Evolutionary conservation across 2,888 invertebrate species (phyloP).

Genomic region (Agrotis puta): DNA sequence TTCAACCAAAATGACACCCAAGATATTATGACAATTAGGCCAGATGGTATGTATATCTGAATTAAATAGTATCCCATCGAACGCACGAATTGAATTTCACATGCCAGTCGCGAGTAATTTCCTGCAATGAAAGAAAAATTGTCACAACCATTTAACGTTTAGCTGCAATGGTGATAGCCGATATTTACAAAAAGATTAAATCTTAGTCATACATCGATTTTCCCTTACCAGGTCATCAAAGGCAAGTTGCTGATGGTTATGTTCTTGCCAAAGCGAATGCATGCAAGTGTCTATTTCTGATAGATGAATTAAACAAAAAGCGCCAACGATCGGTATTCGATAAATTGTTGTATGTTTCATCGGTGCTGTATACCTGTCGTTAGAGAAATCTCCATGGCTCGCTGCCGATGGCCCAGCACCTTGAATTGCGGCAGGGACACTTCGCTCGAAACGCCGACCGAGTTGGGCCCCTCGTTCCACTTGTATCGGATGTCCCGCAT

Average conservation of each 20-base stretch:
- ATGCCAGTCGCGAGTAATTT: conserved; percentile 98
- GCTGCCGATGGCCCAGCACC: conserved; percentile 98
- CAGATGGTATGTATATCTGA: conserved; percentile 99
- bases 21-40: conserved; percentile 98
- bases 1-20: conserved; percentile 99
- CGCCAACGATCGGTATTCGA: conserved; percentile 46
- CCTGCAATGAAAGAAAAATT: conserved; percentile 90
- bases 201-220: conserved; percentile 51
- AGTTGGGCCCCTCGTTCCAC: conserved; percentile 98
- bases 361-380: conserved; percentile 95
- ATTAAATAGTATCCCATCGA: conserved; percentile 99
- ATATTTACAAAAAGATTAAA: conserved; percentile 20
- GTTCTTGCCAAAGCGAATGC: conserved; percentile 66
- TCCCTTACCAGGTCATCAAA: conserved; percentile 48
- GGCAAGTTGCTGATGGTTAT: conserved; percentile 51
- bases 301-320: conserved; percentile 55
- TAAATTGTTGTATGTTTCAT: conserved; percentile 61
- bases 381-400: conserved; percentile 98
- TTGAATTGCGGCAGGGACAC: conserved; percentile 99
- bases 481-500: conserved; percentile 99
- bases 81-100: conserved; percentile 98
- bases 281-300: conserved; percentile 66
- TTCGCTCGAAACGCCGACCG: conserved; percentile 98
- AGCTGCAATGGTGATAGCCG: conserved; percentile 11
- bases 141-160: conserved; percentile 15